These are phyloP conservation scores for Isoperla grammatica DNA, from an alignment of 2,888 invertebrate genomes.

Conservation along the genomic window DNA sequence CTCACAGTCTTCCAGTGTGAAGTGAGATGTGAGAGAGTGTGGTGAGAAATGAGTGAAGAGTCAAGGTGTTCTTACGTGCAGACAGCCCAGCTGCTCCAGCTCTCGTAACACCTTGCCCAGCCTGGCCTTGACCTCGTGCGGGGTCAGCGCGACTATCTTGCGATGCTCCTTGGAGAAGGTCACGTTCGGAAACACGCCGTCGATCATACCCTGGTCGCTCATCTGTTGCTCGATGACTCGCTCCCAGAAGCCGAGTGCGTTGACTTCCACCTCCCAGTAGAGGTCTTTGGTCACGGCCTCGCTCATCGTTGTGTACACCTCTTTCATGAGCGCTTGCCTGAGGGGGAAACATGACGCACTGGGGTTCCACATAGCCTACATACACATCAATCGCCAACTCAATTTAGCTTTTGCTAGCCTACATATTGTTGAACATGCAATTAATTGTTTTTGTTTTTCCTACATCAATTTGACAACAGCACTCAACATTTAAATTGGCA, in stretches of 20 bases:
- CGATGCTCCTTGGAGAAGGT: constrained; percentile 73
- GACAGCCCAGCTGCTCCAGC: constrained; percentile 61
- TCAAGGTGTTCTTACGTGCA: constrained; percentile 48
- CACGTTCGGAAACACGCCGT: constrained; percentile 69
- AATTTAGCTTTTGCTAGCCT: neutral
- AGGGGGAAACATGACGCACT: neutral
- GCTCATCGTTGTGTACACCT: constrained; percentile 59
- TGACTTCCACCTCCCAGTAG: constrained; percentile 77
- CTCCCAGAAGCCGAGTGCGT: constrained; percentile 67
- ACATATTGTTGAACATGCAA: neutral
- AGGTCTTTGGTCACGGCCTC: constrained; percentile 63
- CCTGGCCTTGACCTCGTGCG: constrained; percentile 58
- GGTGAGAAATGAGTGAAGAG: neutral
- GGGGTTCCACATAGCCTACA: neutral
- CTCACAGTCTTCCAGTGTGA: too few species aligned
- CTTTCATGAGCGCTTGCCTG: constrained; percentile 46
- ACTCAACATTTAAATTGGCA: too few species aligned
- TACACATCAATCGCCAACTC: too few species aligned
- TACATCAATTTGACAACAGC: too few species aligned
- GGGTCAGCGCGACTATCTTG: constrained; percentile 69
- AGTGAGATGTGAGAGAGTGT: too few species aligned
- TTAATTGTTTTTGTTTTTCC: too few species aligned
- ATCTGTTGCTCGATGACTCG: constrained; percentile 59
- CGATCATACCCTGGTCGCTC: constrained; percentile 75
- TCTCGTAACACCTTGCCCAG: constrained; percentile 61